Percentiles rank a stretch among this genome's conserved stretches.
Conservation (phyloP, 64 coral and sea anemone species). For the Cladopsammia gracilis region DNA sequence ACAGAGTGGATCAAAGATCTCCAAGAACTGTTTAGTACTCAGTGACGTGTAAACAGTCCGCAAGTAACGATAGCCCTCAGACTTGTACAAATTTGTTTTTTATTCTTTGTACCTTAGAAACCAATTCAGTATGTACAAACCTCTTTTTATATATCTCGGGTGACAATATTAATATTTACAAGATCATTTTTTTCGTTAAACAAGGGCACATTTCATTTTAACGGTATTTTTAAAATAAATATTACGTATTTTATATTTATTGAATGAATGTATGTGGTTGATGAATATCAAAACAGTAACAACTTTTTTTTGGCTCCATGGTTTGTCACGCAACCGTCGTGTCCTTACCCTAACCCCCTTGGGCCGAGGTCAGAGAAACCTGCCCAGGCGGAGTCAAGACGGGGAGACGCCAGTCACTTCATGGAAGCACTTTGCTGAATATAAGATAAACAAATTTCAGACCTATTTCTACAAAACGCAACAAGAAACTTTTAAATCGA, state of each 20-base stretch:
- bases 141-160: constrained; percentile 18
- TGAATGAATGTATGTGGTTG: background rate
- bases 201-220: background rate
- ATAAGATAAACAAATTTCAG: too few species aligned
- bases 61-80: background rate
- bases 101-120: background rate
- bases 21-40: constrained; percentile 3
- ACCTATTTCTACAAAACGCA: background rate
- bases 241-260: constrained; percentile 53
- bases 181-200: constrained; percentile 3
- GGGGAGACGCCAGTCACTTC: too few species aligned
- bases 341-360: too few species aligned
- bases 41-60: background rate
- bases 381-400: too few species aligned
- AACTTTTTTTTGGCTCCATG: background rate
- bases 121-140: constrained; percentile 28
- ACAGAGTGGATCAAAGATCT: constrained; percentile 12
- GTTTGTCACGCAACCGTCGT: background rate
- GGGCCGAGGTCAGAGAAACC: too few species aligned
- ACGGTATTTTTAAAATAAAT: constrained; percentile 52
- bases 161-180: constrained; percentile 45
- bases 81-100: background rate
- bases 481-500: background rate
- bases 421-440: too few species aligned
- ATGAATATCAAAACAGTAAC: background rate